Conservation (phyloP, 1,140 invertebrate species). For the Drosophila subobscura region DNA sequence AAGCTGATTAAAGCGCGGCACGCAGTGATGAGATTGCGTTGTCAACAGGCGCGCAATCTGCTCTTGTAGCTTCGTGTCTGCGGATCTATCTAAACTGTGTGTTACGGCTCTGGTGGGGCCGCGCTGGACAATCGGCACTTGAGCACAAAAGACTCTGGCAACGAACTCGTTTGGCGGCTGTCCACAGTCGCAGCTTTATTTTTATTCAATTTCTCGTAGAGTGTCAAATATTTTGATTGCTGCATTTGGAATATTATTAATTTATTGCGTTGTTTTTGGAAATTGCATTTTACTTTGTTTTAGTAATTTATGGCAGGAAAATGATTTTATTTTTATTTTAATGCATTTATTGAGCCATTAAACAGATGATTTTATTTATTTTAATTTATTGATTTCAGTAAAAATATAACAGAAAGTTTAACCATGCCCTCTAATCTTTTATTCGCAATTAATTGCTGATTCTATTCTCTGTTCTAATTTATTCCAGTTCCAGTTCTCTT, state of each 20-base stretch:
- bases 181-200: conserved; percentile 1
- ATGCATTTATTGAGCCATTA: too few relatives aligned
- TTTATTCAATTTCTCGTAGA: conserved; percentile 23
- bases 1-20: conserved; percentile 60
- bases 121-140: conserved; percentile 6
- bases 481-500: too few relatives aligned
- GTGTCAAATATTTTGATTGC: conserved; percentile 1
- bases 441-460: conserved; percentile 1
- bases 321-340: too few relatives aligned
- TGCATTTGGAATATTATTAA: too few relatives aligned
- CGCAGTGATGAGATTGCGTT: conserved; percentile 44
- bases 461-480: conserved; percentile 1
- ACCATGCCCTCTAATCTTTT: too few relatives aligned
- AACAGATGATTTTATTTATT: too few relatives aligned
- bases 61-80: conserved; percentile 41
- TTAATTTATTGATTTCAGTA: too few relatives aligned
- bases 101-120: conserved; percentile 24
- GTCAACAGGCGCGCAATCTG: conserved; percentile 21
- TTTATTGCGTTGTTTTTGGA: too few relatives aligned
- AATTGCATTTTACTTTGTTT: too few relatives aligned
- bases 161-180: conserved; percentile 60
- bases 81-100: conserved; percentile 29
- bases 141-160: conserved; percentile 61
- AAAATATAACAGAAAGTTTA: too few relatives aligned
- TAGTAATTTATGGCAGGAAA: too few relatives aligned